These are phyloP conservation scores for Pagrus major DNA, from an alignment of 2,113 vertebrate genomes.

Conservation along the genomic window DNA sequence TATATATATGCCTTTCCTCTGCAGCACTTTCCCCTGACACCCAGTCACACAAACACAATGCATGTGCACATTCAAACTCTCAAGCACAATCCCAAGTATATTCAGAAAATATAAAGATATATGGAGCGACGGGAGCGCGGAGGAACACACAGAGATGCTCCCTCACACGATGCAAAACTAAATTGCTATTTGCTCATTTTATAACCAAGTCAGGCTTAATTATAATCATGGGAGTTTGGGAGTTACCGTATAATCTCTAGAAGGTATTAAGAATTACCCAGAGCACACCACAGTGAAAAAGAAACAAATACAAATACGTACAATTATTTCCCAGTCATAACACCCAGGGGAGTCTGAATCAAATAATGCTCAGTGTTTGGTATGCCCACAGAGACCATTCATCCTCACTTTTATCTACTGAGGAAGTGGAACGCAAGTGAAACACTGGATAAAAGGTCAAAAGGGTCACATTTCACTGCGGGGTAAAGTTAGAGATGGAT, in stretches of 20 bases:
- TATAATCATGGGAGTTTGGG: constrained; percentile 85
- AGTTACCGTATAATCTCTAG: constrained; percentile 84
- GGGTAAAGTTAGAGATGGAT: constrained; percentile 28
- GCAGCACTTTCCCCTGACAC: constrained; percentile 58
- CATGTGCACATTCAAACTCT: constrained; percentile 52
- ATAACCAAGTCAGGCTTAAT: constrained; percentile 84
- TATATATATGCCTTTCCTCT: constrained; percentile 57
- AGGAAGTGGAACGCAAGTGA: constrained; percentile 63
- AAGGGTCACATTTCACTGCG: constrained; percentile 53
- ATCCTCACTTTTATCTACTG: constrained; percentile 74
- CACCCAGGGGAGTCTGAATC: constrained; percentile 77
- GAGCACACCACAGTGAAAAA: constrained; percentile 76
- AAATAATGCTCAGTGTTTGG: constrained; percentile 78
- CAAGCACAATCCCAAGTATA: constrained; percentile 54
- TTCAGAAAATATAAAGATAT: constrained; percentile 61
- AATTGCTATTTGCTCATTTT: constrained; percentile 84
- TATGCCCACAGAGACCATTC: constrained; percentile 74
- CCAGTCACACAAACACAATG: constrained; percentile 41
- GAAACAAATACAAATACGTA: constrained; percentile 82
- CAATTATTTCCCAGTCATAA: constrained; percentile 81
- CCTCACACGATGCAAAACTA: constrained; percentile 82
- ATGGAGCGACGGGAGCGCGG: constrained; percentile 35
- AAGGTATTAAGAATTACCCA: constrained; percentile 84
- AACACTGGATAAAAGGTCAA: constrained; percentile 65
- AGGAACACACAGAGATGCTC: constrained; percentile 78